Base-by-base conservation (phyloP, 2,113 vertebrate species). In the Pangasianodon gigas region DNA sequence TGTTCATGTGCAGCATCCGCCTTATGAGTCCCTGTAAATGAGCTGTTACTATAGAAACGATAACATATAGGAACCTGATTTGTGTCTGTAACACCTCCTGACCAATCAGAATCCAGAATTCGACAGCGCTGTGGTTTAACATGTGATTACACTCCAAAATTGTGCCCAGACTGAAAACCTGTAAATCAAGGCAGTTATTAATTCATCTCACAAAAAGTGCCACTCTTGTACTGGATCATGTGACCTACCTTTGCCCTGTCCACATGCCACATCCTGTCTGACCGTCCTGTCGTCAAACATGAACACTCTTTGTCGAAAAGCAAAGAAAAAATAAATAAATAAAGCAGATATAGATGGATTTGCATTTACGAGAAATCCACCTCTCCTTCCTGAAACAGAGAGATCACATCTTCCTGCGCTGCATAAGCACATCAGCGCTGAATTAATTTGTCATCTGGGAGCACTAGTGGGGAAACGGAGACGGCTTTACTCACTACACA, bases 401-500 rank as follows among this genome's bases (percentile, higher is more conserved):
- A 65, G 84, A 91, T 80, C 88, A 87, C 86, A 86, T 87, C 88
- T 80, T 21, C n/a, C 8, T 88, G 26, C 21, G 71, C 89, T 74
- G 81, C 85, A 85, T 65, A 69, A 87, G 89, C 89, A 93, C 94
- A 94, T 94, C 93, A 94, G 93, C 88, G 93, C 91, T 87, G 90
- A 93, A 95, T 95, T 94, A 93, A 95, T 95, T 95, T 95, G 94
- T 94, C 92, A 88, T 92, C 84, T 87, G 90, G 91, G 84, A 91
- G 82, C 87, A 69, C 60, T 67, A 83, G 89, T 32, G 88, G 91
- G 65, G 90, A 88, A 90, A 92, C 92, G 87, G 51, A 79, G 41
- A 75, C 79, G 84, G 86, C 62, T 88, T 81, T 82, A 82, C 79
- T 32, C 79, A 83, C 65, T 79, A 54, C 77, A 80, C 48, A 80